Evolutionary conservation across 2,797 vertebrate species (phyloP).

Genomic region (Myoxocephalus aenaeus): DNA sequence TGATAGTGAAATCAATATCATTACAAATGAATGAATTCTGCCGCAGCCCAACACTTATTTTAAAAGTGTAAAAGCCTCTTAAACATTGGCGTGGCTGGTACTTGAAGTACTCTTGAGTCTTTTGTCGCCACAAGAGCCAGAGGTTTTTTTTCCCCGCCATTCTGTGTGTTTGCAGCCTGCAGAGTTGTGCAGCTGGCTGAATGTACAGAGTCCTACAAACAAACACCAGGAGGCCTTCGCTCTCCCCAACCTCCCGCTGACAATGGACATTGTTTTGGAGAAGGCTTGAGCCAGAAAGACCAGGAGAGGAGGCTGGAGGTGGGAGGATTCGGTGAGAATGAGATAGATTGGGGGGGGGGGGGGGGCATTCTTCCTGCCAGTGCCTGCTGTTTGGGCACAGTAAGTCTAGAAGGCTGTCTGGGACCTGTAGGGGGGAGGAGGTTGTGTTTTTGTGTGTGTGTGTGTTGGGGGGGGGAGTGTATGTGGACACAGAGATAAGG

Average conservation of each 20-base stretch:
- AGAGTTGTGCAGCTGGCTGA: constrained; percentile 50
- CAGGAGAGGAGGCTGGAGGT: constrained; percentile 39
- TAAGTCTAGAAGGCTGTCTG: constrained; percentile 58
- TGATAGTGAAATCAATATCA: constrained; percentile 5
- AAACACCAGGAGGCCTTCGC: constrained; percentile 54
- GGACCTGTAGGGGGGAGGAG: constrained; percentile 42
- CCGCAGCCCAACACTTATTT: not conserved
- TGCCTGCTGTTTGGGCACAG: constrained; percentile 56
- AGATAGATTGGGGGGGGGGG: constrained; percentile 9
- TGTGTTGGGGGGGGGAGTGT: constrained; percentile 16
- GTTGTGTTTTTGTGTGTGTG: constrained; percentile 32
- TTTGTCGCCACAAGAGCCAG: constrained; percentile 22
- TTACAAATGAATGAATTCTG: not conserved
- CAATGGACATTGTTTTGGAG: constrained; percentile 66
- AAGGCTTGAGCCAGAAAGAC: constrained; percentile 53
- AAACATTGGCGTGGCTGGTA: not conserved
- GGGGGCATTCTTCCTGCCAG: constrained; percentile 46
- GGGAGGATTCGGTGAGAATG: constrained; percentile 41
- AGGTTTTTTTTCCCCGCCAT: not conserved
- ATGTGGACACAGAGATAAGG: constrained; percentile 74
- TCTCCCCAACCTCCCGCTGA: constrained; percentile 52
- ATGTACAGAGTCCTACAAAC: constrained; percentile 38
- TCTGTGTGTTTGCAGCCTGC: constrained; percentile 30
- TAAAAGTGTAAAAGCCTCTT: not conserved
- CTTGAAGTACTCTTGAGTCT: constrained; percentile 21